Percentiles rank a stretch among this genome's conserved stretches.
Conservation (phyloP, 2,113 vertebrate genomes). For the Onychostruthus taczanowskii region DNA sequence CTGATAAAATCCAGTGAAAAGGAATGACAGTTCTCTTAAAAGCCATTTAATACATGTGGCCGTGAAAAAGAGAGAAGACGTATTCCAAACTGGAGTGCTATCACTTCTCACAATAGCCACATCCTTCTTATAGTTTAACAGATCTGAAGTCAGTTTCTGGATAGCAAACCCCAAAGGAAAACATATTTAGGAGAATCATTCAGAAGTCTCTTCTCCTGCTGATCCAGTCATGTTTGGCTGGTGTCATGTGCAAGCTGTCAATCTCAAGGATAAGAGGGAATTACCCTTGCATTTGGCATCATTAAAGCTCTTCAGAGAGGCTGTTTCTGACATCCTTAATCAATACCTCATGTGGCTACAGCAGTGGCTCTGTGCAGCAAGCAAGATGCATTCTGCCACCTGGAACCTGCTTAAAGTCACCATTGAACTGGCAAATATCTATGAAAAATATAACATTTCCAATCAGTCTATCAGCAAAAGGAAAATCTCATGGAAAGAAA, state of each 20-base stretch:
- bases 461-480: background rate
- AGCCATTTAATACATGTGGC: background rate
- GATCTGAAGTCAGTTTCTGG: background rate
- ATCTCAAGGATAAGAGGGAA: background rate
- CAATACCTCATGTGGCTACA: background rate
- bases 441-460: background rate
- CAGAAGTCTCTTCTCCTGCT: background rate
- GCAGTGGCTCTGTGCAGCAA: background rate
- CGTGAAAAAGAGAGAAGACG: background rate
- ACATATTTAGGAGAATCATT: background rate
- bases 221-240: background rate
- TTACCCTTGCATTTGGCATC: background rate
- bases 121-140: background rate
- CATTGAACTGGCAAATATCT: background rate
- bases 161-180: background rate
- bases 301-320: background rate
- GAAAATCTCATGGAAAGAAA: background rate
- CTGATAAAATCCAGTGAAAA: background rate
- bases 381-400: background rate
- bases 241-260: background rate
- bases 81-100: background rate
- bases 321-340: background rate
- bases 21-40: background rate
- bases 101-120: background rate
- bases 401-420: background rate